phyloP scores from a whole-genome alignment of 2,113 vertebrate species.

The Agapornis roseicollis region DNA sequence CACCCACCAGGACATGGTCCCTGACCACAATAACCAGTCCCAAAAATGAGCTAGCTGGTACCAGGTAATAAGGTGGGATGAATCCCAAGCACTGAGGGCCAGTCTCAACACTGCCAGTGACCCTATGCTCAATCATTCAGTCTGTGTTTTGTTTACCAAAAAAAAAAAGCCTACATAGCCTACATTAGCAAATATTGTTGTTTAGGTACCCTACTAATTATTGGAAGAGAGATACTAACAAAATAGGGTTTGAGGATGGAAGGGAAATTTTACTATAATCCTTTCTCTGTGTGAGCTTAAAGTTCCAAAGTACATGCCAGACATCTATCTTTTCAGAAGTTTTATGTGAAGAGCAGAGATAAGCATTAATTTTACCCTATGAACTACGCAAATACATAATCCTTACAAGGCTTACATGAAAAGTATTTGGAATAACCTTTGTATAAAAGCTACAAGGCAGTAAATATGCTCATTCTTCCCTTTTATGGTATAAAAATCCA shows the following conservation, averaged over 20 bases:
- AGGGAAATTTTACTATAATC: background rate
- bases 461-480: background rate
- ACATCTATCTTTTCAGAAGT: background rate
- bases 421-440: background rate
- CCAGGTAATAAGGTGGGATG: background rate
- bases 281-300: background rate
- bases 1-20: background rate
- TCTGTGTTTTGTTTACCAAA: background rate
- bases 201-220: background rate
- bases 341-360: background rate
- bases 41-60: background rate
- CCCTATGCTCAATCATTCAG: background rate
- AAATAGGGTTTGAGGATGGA: background rate
- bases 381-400: background rate
- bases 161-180: background rate
- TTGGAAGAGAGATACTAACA: background rate
- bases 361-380: background rate
- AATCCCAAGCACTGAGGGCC: background rate
- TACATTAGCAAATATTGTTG: background rate
- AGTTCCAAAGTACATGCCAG: background rate
- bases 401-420: background rate
- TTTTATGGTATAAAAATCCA: background rate
- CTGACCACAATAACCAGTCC: background rate
- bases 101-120: background rate
- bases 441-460: background rate